Evolutionary conservation across 2,797 vertebrate genomes (phyloP).

Genomic region (Podargus strigoides): DNA sequence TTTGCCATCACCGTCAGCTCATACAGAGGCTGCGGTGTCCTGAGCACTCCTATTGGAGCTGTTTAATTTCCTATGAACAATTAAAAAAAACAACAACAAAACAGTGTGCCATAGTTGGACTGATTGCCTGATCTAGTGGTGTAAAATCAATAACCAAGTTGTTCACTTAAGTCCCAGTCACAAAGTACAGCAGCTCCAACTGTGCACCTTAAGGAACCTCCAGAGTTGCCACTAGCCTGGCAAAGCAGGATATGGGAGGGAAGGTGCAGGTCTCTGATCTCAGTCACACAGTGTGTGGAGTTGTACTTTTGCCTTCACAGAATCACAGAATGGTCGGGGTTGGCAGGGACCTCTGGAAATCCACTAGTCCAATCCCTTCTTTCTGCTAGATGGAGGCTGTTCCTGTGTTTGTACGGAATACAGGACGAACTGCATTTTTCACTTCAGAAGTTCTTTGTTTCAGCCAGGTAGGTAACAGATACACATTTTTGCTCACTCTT

Average conservation of each 20-base stretch:
- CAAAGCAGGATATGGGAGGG: background rate
- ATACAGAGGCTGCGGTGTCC: background rate
- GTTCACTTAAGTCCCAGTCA: background rate
- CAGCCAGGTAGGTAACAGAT: background rate
- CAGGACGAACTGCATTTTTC: background rate
- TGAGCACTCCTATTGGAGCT: background rate
- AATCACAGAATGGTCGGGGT: no score
- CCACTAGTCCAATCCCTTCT: no score
- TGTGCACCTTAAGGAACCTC: background rate
- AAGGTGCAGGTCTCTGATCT: background rate
- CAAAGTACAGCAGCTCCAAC: background rate
- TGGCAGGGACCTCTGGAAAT: no score
- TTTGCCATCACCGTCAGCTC: background rate
- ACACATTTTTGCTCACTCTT: background rate
- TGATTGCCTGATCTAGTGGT: background rate
- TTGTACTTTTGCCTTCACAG: background rate
- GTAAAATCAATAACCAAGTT: background rate
- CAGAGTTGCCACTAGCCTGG: background rate
- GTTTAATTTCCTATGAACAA: background rate
- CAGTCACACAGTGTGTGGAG: background rate
- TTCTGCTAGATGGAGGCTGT: background rate
- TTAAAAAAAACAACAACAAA: background rate
- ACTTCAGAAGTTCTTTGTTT: background rate
- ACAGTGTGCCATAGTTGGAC: fast-evolving
- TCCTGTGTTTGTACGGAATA: background rate